A percentile compares a stretch with the other conserved stretches of the same genome.
These are phyloP conservation scores for Phallusia fumigata DNA, from an alignment of 23 tunicate genomes.

Conservation along the genomic window DNA sequence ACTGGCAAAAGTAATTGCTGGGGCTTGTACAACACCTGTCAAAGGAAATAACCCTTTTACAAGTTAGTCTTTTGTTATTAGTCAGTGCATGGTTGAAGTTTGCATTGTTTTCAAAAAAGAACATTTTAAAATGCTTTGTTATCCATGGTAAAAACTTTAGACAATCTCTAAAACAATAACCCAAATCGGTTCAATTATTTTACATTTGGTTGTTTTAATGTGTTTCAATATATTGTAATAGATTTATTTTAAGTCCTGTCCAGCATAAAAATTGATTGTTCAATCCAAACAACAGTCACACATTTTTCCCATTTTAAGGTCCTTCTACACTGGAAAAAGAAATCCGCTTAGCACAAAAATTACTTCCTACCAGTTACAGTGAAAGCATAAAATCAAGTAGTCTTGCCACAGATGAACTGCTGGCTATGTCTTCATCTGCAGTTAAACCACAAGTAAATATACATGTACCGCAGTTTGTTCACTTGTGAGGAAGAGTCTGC, in stretches of 20 bases:
- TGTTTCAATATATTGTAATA: too few relatives aligned
- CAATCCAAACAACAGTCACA: too few relatives aligned
- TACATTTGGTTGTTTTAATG: too few relatives aligned
- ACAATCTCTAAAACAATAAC: too few relatives aligned
- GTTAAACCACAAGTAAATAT: too few relatives aligned
- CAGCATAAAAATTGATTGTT: not conserved
- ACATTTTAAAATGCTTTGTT: not conserved
- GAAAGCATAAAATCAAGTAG: not conserved
- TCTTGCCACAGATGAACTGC: constrained; percentile 6
- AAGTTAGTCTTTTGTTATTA: not conserved
- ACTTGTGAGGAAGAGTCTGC: too few relatives aligned
- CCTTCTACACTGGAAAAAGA: constrained; percentile 12
- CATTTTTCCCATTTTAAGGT: not conserved
- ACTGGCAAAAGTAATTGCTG: constrained; percentile 28
- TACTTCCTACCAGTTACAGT: constrained; percentile 1
- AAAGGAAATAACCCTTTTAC: not conserved
- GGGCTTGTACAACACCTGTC: constrained; percentile 7
- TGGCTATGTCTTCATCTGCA: not conserved
- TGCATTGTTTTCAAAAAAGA: not conserved
- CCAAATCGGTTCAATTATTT: too few relatives aligned
- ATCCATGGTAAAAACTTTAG: not conserved
- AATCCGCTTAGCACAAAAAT: not conserved
- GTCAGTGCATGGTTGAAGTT: not conserved
- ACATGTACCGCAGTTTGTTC: too few relatives aligned
- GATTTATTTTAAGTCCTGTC: not conserved